A percentile compares a stretch with the other conserved stretches of the same genome.
Conservation (phyloP, 2,797 vertebrate genomes). For the Rousettus madagascariensis region DNA sequence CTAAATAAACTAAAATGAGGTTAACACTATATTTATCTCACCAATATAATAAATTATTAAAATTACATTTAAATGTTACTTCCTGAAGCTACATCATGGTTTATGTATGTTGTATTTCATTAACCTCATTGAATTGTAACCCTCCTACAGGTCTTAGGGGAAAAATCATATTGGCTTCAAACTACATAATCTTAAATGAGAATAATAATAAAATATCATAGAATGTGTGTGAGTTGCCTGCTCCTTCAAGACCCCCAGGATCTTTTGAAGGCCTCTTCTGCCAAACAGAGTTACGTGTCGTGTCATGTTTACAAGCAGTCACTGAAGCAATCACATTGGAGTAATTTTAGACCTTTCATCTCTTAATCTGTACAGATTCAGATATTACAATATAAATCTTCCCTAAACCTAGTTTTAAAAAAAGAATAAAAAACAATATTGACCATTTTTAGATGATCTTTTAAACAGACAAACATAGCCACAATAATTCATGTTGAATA, state of each 20-base stretch:
- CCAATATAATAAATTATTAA: slow-evolving; percentile 26
- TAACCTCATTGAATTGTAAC: slow-evolving; percentile 2
- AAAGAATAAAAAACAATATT: neutral
- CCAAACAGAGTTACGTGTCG: neutral
- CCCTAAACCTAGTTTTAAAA: neutral
- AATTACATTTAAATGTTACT: neutral
- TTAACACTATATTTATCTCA: slow-evolving; percentile 23
- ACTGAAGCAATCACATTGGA: neutral
- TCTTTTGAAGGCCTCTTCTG: neutral
- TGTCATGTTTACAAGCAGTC: neutral
- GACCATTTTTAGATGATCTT: neutral
- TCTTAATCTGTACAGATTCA: neutral
- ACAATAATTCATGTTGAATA: neutral
- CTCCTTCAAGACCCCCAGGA: neutral
- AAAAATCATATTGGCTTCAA: neutral
- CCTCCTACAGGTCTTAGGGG: neutral
- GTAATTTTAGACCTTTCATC: neutral
- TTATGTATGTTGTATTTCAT: slow-evolving; percentile 11
- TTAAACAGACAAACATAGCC: neutral
- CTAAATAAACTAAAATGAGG: slow-evolving; percentile 21
- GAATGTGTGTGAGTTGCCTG: neutral
- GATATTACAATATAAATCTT: neutral
- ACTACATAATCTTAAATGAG: neutral
- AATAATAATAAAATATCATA: slow-evolving; percentile 2
- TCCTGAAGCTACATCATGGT: slow-evolving; percentile 13